Percentiles rank a stretch among this genome's conserved stretches.
Evolutionary conservation across 2,797 vertebrate genomes (phyloP).

Genomic region (Melanogrammus aeglefinus): DNA sequence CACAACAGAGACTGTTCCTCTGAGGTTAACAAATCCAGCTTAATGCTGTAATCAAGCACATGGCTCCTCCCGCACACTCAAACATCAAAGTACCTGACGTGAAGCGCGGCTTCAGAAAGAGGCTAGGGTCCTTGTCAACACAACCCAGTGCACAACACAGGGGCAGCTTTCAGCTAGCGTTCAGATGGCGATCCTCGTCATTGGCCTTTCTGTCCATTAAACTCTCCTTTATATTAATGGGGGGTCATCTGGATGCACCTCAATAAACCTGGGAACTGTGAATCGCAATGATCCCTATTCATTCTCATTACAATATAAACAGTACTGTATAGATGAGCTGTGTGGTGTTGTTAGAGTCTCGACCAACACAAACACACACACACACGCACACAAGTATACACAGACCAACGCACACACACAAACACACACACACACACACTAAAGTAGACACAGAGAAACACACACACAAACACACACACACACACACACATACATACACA

Average conservation of each 20-base stretch:
- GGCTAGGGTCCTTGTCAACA: background rate
- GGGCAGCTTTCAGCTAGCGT: background rate
- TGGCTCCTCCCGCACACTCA: background rate
- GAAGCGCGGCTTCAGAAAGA: too few relatives aligned
- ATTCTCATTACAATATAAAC: background rate
- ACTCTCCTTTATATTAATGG: background rate
- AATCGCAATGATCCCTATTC: background rate
- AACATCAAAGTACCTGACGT: background rate
- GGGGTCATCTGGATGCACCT: too few relatives aligned
- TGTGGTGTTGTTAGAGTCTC: background rate
- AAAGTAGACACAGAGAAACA: slow-evolving; percentile 2
- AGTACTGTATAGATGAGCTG: background rate
- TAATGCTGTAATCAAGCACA: background rate
- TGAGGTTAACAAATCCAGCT: background rate
- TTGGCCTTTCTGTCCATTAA: background rate
- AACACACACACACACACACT: background rate
- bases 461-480: background rate
- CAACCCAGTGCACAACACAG: background rate
- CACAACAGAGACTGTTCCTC: background rate
- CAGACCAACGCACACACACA: slow-evolving; percentile 4
- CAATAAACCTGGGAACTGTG: background rate
- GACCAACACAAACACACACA: background rate
- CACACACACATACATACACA: background rate
- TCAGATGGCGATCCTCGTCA: background rate
- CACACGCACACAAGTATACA: background rate